These are phyloP conservation scores for Peromyscus eremicus DNA, from an alignment of 2,797 vertebrate genomes.

Conservation along the genomic window DNA sequence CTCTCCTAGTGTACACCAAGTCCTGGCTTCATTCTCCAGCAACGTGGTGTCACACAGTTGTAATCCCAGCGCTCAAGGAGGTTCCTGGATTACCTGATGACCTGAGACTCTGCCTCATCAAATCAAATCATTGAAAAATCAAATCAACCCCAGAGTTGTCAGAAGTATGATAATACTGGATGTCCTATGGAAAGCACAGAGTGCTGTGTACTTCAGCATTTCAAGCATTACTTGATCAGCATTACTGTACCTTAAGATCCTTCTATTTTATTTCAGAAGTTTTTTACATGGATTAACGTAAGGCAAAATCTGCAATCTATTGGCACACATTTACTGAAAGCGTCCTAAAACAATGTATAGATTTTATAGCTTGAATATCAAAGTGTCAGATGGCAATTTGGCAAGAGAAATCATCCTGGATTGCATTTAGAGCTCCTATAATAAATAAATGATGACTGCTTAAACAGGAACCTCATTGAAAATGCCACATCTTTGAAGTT, in stretches of 20 bases:
- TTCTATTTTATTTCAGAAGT: not conserved
- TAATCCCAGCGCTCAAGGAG: not conserved
- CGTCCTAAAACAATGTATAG: not conserved
- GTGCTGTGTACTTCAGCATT: not conserved
- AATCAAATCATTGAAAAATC: not conserved
- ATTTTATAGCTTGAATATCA: slow-evolving; percentile 13
- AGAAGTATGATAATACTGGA: not conserved
- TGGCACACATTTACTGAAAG: not conserved
- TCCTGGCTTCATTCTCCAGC: no score
- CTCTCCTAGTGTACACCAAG: not conserved
- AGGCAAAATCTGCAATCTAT: not conserved
- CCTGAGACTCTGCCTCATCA: not conserved
- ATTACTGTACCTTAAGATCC: not conserved
- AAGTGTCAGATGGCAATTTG: not conserved
- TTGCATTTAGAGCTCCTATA: not conserved
- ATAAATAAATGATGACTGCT: not conserved
- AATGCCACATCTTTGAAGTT: slow-evolving; percentile 9
- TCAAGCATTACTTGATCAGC: not conserved
- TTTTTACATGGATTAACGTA: slow-evolving; percentile 17
- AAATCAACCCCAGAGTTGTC: not conserved
- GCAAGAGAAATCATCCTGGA: slow-evolving; percentile 4
- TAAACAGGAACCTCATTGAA: not conserved
- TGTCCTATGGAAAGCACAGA: not conserved
- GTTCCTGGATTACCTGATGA: not conserved
- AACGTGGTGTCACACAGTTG: not conserved